Percentiles rank a stretch among this genome's conserved stretches.
Evolutionary conservation across 92 coral and sea anemone genomes (phyloP).

Genomic region (Epizoanthus scotinus): DNA sequence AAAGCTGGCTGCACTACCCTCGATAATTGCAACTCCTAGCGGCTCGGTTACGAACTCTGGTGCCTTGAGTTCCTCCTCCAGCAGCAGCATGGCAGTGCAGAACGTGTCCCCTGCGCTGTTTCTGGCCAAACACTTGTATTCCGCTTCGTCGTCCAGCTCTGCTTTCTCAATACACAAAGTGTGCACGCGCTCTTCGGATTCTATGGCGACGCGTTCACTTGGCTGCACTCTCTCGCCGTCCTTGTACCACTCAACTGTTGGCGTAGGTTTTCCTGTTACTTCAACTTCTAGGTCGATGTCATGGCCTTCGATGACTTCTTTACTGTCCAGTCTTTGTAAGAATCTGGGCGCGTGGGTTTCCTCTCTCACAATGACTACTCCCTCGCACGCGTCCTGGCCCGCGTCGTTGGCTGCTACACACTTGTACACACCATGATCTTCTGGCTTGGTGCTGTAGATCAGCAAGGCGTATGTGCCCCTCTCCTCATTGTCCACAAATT

Average conservation of each 20-base stretch:
- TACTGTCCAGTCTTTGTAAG: slow-evolving; percentile 81
- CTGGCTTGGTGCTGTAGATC: slow-evolving; percentile 59
- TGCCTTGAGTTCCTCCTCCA: slow-evolving; percentile 67
- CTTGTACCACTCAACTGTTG: slow-evolving; percentile 83
- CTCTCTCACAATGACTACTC: slow-evolving; percentile 52
- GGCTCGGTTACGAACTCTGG: slow-evolving; percentile 77
- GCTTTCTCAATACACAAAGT: slow-evolving; percentile 66
- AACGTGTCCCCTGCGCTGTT: slow-evolving; percentile 81
- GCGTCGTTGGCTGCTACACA: slow-evolving; percentile 80
- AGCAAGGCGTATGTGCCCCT: slow-evolving; percentile 62
- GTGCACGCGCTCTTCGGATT: slow-evolving; percentile 74
- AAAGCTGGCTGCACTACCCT: slow-evolving; percentile 69
- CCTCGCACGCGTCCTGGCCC: slow-evolving; percentile 66
- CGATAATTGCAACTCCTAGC: slow-evolving; percentile 57
- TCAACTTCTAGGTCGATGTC: slow-evolving; percentile 85
- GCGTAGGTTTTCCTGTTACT: slow-evolving; percentile 87
- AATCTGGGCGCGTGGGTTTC: slow-evolving; percentile 71
- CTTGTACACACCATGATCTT: slow-evolving; percentile 80
- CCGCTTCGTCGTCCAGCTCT: slow-evolving; percentile 78
- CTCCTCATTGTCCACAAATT: slow-evolving; percentile 70
- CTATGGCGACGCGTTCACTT: slow-evolving; percentile 59
- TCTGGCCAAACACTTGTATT: slow-evolving; percentile 85
- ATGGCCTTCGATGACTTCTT: slow-evolving; percentile 71
- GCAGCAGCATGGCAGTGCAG: slow-evolving; percentile 77
- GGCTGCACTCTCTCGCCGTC: slow-evolving; percentile 70